Base-by-base conservation (phyloP, 2,888 invertebrate species). In the Drosophila greeni region DNA sequence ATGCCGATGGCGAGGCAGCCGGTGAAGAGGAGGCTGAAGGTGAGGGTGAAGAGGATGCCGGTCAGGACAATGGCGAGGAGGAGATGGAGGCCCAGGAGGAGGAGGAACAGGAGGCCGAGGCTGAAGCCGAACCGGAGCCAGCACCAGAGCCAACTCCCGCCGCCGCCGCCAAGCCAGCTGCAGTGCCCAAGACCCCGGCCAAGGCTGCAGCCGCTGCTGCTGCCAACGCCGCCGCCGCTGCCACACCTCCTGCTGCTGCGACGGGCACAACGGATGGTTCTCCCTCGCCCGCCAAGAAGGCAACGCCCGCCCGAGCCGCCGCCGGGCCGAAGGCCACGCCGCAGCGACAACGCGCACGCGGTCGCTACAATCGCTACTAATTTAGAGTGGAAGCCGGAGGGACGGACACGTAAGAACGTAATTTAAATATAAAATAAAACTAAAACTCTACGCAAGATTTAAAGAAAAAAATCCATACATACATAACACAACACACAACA, bases 261-360 rank as follows among this genome's bases (percentile, higher is more conserved):
- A 23, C 72, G 3, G 34, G 68, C 2, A 33, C 74, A 89, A 91
- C 82, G 90, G 88, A 82, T 91, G 60, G 59, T 1, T 42, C 75
- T 89, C 90, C 76, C 91, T 88, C 71, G 89, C 91, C 87, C 48
- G 83, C 85, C 54, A 85, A 87, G 59, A 87, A 86, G 75, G 78
- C 81, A 20, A 80, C 85, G 42, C 84, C 82, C 11, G 76, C 72
- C 53, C 84, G 78, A 16, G 79, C 79, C 42, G 82, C 84, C 14
- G 85, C 87, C 56, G 79, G 85, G 9, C 84, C 87, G 9, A 88
- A 87, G 62, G 87, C 85, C 61, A 87, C 87, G 70, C 87, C 88
- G 70, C 85, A 86, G 47, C 81, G 87, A 31, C 86, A 87, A 47
- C 86, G 89, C 33, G 88, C 88, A 36, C 88, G 89, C 57, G 89